Percentiles rank a stretch among this genome's conserved stretches.
These are phyloP conservation scores for Cerceris rybyensis DNA, from an alignment of 2,888 invertebrate genomes.

Conservation along the genomic window DNA sequence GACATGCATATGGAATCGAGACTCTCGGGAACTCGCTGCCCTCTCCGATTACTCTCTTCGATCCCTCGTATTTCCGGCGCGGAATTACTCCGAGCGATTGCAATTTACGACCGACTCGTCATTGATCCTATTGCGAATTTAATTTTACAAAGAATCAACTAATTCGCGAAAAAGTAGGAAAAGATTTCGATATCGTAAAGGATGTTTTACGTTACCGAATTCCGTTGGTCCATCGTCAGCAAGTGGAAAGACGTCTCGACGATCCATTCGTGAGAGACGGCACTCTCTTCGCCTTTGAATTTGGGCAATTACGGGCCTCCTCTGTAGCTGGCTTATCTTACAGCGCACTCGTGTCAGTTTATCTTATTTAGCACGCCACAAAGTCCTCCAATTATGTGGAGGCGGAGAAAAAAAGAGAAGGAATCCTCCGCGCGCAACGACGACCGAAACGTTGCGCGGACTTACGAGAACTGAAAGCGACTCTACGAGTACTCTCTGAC, in stretches of 20 bases:
- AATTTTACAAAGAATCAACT: too few species aligned
- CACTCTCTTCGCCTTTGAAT: slow-evolving; percentile 28
- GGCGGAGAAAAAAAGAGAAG: not conserved
- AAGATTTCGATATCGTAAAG: not conserved
- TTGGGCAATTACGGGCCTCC: slow-evolving; percentile 43
- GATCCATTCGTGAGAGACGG: slow-evolving; percentile 9
- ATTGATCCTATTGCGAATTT: too few species aligned
- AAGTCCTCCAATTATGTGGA: slow-evolving; percentile 46
- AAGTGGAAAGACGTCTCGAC: slow-evolving; percentile 2
- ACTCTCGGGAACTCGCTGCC: too few species aligned
- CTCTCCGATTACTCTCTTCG: slow-evolving; percentile 2
- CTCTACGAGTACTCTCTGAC: not conserved
- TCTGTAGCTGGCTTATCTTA: slow-evolving; percentile 51
- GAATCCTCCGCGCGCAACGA: slow-evolving; percentile 39
- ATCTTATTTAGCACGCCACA: slow-evolving; percentile 54
- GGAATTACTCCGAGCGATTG: too few species aligned
- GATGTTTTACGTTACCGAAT: slow-evolving; percentile 22
- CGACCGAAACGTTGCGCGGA: slow-evolving; percentile 58
- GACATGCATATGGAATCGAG: slow-evolving; percentile 1
- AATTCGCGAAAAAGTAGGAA: too few species aligned
- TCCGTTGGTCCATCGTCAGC: slow-evolving; percentile 17
- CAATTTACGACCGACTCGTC: too few species aligned
- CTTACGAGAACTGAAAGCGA: slow-evolving; percentile 59
- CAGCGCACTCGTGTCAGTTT: slow-evolving; percentile 63
- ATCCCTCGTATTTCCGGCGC: not conserved